Evolutionary conservation across 2,888 invertebrate genomes (phyloP), one percentile per base, ranked within the genome.

Genomic region (Rutpela maculata): DNA sequence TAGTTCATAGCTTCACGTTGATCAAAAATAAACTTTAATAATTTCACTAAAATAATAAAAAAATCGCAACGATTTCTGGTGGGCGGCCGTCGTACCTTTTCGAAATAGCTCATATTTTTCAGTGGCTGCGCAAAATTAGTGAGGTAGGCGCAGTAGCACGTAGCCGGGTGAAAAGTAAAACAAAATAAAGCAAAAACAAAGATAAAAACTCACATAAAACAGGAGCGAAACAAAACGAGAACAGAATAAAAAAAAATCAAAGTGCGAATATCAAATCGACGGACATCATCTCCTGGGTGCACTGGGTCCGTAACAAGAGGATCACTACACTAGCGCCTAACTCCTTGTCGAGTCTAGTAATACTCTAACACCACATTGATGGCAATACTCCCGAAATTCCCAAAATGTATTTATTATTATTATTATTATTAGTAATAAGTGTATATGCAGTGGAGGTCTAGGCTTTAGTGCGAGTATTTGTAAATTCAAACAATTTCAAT

Each of bases 301-400:
- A 85, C 84, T 84, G 84, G 82, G 83, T 81, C 83, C 81, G 76
- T 75, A 82, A 82, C 84, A 84, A 82, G 85, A 84, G 82, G 82
- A 83, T 82, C 81, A 82, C 83, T 78, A 80, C 85, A 87, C 87
- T 86, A 87, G 86, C 87, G 88, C 88, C 89, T 90, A 89, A 89
- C 86, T 88, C 88, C n/a, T n/a, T n/a, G 88, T 88, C 88, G 88
- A 87, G 89, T 89, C 89, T 90, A 90, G 89, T 87, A 89, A 89
- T 89, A 89, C 89, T 89, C 90, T 89, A 90, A 89, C 89, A 87
- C 87, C 86, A 87, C 81, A 88, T 86, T 88, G 87, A 85, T 85
- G 85, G 86, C 86, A 84, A 83, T 85, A 88, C 87, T 88, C 87
- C 89, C 87, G 86, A 88, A 88, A 88, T 88, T 89, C 89, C 91